These are phyloP conservation scores for Nebria ingens DNA, from an alignment of 1,140 invertebrate species.

Conservation along the genomic window DNA sequence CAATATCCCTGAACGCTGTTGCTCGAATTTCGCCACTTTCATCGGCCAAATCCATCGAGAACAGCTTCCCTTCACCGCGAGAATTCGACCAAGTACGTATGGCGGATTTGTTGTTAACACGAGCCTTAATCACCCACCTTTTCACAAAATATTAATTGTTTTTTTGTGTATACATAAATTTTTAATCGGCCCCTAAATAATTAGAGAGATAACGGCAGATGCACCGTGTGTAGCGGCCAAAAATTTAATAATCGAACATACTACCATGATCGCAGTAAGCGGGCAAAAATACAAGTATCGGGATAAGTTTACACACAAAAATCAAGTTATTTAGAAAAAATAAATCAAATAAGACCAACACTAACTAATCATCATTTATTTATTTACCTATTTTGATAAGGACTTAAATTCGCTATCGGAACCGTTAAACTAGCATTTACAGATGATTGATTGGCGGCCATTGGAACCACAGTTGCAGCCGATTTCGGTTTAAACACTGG, in stretches of 20 bases:
- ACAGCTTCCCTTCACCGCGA: slow-evolving; percentile 85
- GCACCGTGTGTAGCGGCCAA: not conserved
- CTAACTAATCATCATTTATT: too few relatives aligned
- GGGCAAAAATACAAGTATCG: slow-evolving; percentile 3
- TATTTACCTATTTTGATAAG: slow-evolving; percentile 77
- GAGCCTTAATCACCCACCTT: slow-evolving; percentile 86
- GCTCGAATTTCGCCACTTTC: slow-evolving; percentile 89
- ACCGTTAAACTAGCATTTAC: slow-evolving; percentile 13
- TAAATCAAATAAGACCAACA: too few relatives aligned
- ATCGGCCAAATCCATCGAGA: slow-evolving; percentile 86
- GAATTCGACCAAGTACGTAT: slow-evolving; percentile 87
- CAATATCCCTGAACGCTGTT: slow-evolving; percentile 85
- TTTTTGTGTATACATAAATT: slow-evolving; percentile 13
- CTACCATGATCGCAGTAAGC: slow-evolving; percentile 9
- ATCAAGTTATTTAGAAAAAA: too few relatives aligned
- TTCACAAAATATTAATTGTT: slow-evolving; percentile 20
- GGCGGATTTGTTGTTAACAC: slow-evolving; percentile 72
- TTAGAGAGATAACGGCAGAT: not conserved
- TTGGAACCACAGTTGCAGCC: slow-evolving; percentile 9
- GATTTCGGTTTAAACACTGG: slow-evolving; percentile 1
- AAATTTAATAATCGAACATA: slow-evolving; percentile 1
- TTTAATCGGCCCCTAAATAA: not conserved
- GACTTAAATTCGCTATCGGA: slow-evolving; percentile 72
- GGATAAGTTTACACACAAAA: slow-evolving; percentile 14
- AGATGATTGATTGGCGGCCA: not conserved